Conservation (phyloP, 2,888 invertebrate genomes). For the Aspidiotus rigidus region DNA sequence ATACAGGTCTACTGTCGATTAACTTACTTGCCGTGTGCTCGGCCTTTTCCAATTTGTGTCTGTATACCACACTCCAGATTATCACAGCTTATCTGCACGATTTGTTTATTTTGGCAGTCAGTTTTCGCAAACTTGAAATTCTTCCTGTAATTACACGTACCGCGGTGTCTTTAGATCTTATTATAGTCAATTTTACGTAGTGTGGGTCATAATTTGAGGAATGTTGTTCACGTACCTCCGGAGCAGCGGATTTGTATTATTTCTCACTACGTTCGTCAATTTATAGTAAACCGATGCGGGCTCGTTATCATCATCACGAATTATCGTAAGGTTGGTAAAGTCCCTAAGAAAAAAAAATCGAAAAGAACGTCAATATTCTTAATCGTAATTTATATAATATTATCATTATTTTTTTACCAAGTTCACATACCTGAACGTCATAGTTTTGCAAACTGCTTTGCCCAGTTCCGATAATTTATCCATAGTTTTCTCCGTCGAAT, state of each 20-base stretch:
- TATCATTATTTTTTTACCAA: background rate
- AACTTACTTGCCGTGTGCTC: conserved; percentile 51
- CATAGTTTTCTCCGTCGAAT: conserved; percentile 49
- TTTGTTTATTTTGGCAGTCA: conserved; percentile 53
- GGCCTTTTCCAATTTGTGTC: conserved; percentile 48
- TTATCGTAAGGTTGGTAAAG: conserved; percentile 13
- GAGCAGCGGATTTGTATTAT: conserved; percentile 18
- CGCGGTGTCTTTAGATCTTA: too few species aligned
- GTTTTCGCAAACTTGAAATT: conserved; percentile 58
- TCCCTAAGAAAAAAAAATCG: conserved; percentile 6
- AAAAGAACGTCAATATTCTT: background rate
- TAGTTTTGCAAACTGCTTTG: conserved; percentile 62
- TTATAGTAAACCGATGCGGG: conserved; percentile 12
- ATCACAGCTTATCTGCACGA: conserved; percentile 58
- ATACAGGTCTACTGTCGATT: too few species aligned
- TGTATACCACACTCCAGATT: conserved; percentile 62
- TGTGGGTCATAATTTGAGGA: too few species aligned
- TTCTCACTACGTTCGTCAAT: conserved; percentile 19
- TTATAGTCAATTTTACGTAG: too few species aligned
- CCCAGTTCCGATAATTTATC: conserved; percentile 62
- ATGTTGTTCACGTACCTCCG: conserved; percentile 25
- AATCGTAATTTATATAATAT: background rate
- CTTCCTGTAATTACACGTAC: conserved; percentile 39
- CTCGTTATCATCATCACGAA: background rate
- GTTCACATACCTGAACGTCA: conserved; percentile 58